Evolutionary conservation across 2,797 vertebrate genomes (phyloP).

Genomic region (Tamandua tetradactyla): DNA sequence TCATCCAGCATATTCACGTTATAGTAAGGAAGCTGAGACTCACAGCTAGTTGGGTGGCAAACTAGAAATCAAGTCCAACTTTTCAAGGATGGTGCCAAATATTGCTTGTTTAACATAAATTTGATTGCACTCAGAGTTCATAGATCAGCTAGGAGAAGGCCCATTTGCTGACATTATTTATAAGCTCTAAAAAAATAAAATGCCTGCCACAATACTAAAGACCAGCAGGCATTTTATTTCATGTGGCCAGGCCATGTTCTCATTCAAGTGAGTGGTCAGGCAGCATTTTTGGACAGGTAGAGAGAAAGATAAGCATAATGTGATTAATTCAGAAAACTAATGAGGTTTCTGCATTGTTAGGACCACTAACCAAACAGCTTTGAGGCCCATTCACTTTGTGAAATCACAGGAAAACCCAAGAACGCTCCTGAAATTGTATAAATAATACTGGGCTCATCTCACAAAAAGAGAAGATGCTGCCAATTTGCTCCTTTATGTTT

Average conservation of each 20-base stretch:
- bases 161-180: slow-evolving; percentile 53
- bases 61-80: background rate
- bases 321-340: slow-evolving; percentile 60
- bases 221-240: slow-evolving; percentile 34
- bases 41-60: background rate
- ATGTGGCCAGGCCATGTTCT: background rate
- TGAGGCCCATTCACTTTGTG: slow-evolving; percentile 41
- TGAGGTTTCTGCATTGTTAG: background rate
- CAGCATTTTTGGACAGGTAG: slow-evolving; percentile 65
- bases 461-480: background rate
- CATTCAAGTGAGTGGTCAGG: slow-evolving; percentile 35
- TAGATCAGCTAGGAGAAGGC: slow-evolving; percentile 38
- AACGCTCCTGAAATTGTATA: slow-evolving; percentile 53
- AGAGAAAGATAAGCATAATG: slow-evolving; percentile 54
- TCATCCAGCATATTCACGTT: background rate
- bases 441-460: background rate
- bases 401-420: slow-evolving; percentile 16
- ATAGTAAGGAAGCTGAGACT: background rate
- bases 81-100: background rate
- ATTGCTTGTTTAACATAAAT: background rate
- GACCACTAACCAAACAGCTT: slow-evolving; percentile 56
- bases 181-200: slow-evolving; percentile 56
- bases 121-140: background rate
- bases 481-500: background rate
- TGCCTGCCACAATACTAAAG: background rate